Percentiles rank a stretch among this genome's conserved stretches.
Conservation (phyloP, 2,113 vertebrate species). For the Anarhynchus alexandrinus region DNA sequence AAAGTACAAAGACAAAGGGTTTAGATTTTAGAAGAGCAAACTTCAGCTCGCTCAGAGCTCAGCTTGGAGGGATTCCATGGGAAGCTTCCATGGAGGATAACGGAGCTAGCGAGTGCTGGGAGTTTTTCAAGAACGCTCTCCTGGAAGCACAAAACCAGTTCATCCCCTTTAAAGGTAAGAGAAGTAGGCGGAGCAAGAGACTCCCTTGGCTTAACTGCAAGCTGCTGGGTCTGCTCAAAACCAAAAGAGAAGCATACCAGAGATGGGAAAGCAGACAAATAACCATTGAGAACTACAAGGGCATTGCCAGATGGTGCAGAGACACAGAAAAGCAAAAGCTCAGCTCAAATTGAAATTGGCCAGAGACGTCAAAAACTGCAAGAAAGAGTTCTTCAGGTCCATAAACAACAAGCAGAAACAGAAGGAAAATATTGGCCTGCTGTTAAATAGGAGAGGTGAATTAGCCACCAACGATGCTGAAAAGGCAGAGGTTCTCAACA, state of each 20-base stretch:
- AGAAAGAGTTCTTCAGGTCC: background rate
- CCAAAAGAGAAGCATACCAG: background rate
- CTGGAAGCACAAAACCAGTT: background rate
- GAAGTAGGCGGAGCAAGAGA: background rate
- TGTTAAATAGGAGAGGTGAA: background rate
- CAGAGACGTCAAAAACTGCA: background rate
- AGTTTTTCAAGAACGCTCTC: background rate
- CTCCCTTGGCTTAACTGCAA: background rate
- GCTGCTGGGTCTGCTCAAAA: background rate
- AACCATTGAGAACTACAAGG: background rate
- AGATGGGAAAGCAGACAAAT: background rate
- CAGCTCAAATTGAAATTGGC: background rate
- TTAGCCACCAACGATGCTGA: background rate
- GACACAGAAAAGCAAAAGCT: background rate
- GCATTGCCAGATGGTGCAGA: background rate
- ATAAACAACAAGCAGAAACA: background rate
- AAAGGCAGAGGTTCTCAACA: background rate
- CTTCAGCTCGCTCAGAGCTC: background rate
- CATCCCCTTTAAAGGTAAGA: background rate
- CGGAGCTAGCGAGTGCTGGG: background rate
- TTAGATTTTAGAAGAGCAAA: background rate
- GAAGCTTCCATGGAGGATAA: background rate
- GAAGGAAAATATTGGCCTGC: background rate
- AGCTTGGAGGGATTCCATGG: background rate
- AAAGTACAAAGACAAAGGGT: background rate